Evolutionary conservation across 2,113 vertebrate species (phyloP), one percentile per base, ranked within the genome.

Genomic region (Edolisoma coerulescens): DNA sequence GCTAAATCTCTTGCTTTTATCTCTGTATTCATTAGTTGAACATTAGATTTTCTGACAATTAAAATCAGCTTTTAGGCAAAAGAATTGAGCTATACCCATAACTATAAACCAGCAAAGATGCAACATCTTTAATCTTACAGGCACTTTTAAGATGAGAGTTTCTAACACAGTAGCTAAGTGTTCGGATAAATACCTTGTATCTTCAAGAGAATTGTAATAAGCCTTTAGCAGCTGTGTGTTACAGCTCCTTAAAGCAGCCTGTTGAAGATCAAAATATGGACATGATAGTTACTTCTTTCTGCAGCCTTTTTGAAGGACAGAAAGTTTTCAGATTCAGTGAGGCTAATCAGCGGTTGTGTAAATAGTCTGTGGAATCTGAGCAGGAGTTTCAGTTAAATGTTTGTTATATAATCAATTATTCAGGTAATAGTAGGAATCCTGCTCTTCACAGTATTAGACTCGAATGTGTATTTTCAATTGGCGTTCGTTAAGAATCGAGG

Each of bases 151-250:
- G 61, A 87, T 69, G 15, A 32, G 23, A 59, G 57, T 76, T 90
- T 89, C n/a, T 73, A 57, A 49, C 59, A 63, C 7, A 60, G 69
- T 61, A 93, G 64, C 44, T 96, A 61, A 92, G 47, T 42, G 45
- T 76, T 54, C 90, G 1, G 10, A 90, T 42, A 89, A 80, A 89
- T 97, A 99, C 99, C 99, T 99, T 75, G 89, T 97, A 93, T 99
- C 99, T 87, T 99, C 99, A 86, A 99, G 97, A 76, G 99, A 98
- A 87, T 87, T 97, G 94, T 93, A 98, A 63, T 99, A 99, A 57
- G 99, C 99, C 96, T 98, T 98, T 33, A 99, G 98, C 78, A 99
- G 97, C 39, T 98, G 95, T 35, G 99, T 98, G 87, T 95, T 99
- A 94, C 99, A 99, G 83, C 97, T 98, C 97, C 98, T 98, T 92